These are phyloP conservation scores for Quiscalus mexicanus DNA, from an alignment of 2,113 vertebrate species.

Conservation along the genomic window DNA sequence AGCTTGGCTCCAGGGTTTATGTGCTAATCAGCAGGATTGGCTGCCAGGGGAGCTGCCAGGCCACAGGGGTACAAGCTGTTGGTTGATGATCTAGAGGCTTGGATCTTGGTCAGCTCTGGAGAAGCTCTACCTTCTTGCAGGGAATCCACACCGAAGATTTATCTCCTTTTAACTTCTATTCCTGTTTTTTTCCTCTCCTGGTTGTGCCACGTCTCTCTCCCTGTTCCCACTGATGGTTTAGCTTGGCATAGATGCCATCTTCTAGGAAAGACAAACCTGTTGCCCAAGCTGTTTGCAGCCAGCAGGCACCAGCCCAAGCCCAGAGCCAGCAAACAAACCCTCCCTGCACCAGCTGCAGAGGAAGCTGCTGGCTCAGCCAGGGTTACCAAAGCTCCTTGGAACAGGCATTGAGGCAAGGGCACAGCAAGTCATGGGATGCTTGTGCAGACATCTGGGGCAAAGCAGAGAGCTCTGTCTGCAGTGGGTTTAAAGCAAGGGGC, in stretches of 20 bases:
- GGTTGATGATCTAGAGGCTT: neutral
- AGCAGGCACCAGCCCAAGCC: neutral
- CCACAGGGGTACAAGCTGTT: neutral
- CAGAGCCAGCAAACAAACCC: neutral
- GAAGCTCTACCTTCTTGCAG: neutral
- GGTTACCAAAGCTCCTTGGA: neutral
- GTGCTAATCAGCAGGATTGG: neutral
- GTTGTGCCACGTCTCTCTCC: neutral
- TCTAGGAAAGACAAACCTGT: neutral
- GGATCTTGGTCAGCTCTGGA: neutral
- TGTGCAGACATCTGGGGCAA: neutral
- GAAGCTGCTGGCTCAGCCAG: neutral
- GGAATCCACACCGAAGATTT: neutral
- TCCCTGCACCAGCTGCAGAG: fast-evolving
- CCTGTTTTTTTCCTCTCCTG: neutral
- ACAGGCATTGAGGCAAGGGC: neutral
- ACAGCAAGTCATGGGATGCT: neutral
- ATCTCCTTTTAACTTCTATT: neutral
- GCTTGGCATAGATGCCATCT: neutral
- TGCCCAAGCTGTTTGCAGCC: neutral
- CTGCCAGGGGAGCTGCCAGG: neutral
- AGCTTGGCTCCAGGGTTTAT: neutral
- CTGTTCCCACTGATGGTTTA: neutral
- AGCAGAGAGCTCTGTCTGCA: neutral
- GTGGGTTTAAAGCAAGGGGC: neutral